A percentile compares a stretch with the other conserved stretches of the same genome.
phyloP scores from a whole-genome alignment of 2,113 vertebrate species.

The Leptosomus discolor region DNA sequence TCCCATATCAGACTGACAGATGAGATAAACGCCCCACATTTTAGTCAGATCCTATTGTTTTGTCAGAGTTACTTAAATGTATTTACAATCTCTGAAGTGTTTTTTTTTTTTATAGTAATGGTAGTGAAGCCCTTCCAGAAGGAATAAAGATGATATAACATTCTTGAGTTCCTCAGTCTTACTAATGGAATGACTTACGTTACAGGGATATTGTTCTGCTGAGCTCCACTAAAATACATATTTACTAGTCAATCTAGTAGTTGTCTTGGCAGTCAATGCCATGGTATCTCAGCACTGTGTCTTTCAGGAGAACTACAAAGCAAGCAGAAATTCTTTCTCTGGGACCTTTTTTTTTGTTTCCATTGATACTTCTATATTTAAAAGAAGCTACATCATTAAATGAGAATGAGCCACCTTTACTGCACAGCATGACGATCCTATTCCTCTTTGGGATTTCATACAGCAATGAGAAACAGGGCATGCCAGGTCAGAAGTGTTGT shows the following conservation, averaged over 20 bases:
- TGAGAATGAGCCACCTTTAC: background rate
- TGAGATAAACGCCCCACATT: conserved; percentile 47
- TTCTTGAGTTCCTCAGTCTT: conserved; percentile 51
- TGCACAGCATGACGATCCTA: accelerated
- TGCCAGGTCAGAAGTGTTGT: background rate
- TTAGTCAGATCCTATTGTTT: conserved; percentile 52
- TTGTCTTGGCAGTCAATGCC: background rate
- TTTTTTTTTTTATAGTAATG: conserved; percentile 50
- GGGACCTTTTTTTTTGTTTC: background rate
- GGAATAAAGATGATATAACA: conserved; percentile 52
- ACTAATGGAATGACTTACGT: conserved; percentile 69
- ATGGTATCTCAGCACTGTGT: background rate
- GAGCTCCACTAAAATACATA: conserved; percentile 46
- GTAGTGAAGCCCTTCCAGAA: conserved; percentile 48
- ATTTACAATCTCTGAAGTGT: conserved; percentile 39
- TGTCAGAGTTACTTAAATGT: conserved; percentile 52
- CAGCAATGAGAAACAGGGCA: background rate
- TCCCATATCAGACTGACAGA: conserved; percentile 15
- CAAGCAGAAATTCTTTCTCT: conserved; percentile 10
- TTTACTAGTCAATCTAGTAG: conserved; percentile 62
- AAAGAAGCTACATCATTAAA: conserved; percentile 29
- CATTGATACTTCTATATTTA: conserved; percentile 35
- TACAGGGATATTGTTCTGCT: conserved; percentile 32
- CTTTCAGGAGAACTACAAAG: conserved; percentile 39
- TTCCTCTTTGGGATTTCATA: background rate